Base-by-base conservation (phyloP, 2,797 vertebrate genomes). In the Pipistrellus kuhlii region DNA sequence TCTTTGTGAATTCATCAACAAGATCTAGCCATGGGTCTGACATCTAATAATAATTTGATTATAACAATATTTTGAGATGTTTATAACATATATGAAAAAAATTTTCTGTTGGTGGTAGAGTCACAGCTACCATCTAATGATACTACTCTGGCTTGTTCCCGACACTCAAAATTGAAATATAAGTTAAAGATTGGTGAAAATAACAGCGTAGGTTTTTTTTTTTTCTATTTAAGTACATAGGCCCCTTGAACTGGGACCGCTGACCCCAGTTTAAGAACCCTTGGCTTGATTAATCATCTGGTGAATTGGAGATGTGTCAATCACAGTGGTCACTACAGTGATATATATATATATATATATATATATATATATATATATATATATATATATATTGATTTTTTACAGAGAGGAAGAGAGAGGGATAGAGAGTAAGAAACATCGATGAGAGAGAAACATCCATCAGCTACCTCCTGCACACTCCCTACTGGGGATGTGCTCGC, bases 101-200 rank as follows among this genome's bases (percentile, higher is more conserved):
- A 93, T 82, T 77, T 93, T 95, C 84, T 87, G 0, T 89, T 80
- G 38, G 51, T 96, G 32, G 88, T 27, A 93, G 23, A 88, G 51
- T 92, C 59, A 69, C 11, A 76, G 41, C 2, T 82, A n/a, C 55
- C 59, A 2, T 90, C 89, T 95, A 77, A 69, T 95, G 77, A 73
- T 93, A 59, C 20, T 76, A 51, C 32, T 94, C 23, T 78, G 23
- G 46, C 93, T 96, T 93, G 44, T 80, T 86, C 46, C 15, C 55
- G 85, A 27, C 18, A 66, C 73, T 88, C 51, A 89, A 25, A 92
- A 59, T 85, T 82, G 30, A 92, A 95, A 80, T 89, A 82, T 82
- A 62, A 69, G 51, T 88, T 92, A 89, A 95, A 89, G 46, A 68
- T 91, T 93, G n/a, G 27, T 85, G 48, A 95, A 93, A 93, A 81